Evolutionary conservation across 2,113 vertebrate species (phyloP).

Genomic region (Malurus cyaneus): DNA sequence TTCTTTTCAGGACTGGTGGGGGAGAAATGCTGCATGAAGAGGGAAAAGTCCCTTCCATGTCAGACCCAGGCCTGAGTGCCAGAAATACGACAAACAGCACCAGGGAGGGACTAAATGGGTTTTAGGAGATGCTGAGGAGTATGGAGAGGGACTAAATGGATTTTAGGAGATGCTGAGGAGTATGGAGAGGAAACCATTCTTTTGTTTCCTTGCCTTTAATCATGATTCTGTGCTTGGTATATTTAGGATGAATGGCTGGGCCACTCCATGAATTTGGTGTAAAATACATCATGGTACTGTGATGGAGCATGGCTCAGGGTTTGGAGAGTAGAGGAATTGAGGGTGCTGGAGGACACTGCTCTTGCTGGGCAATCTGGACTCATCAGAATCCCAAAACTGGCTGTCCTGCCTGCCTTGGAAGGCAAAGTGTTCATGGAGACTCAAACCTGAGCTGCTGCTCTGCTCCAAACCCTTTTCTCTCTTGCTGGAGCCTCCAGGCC

Average conservation of each 20-base stretch:
- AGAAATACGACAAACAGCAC: not conserved
- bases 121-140: too few species aligned
- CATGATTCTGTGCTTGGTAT: not conserved
- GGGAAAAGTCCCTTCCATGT: not conserved
- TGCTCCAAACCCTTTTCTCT: not conserved
- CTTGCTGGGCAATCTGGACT: not conserved
- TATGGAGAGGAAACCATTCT: not conserved
- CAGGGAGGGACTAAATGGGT: not conserved
- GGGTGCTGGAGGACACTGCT: not conserved
- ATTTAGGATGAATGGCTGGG: not conserved
- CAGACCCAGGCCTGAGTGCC: fast-evolving
- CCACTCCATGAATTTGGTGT: not conserved
- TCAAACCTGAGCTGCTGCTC: not conserved
- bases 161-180: not conserved
- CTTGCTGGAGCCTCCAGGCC: not conserved
- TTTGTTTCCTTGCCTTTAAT: not conserved
- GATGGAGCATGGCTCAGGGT: fast-evolving
- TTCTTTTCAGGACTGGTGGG: not conserved
- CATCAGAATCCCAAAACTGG: not conserved
- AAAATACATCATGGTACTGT: fast-evolving
- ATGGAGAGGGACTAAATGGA: not conserved
- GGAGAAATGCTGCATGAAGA: not conserved
- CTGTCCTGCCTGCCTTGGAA: not conserved
- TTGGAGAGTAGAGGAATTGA: not conserved
- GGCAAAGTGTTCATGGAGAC: not conserved